Percentiles rank a stretch among this genome's conserved stretches.
phyloP scores from a whole-genome alignment of 1,140 invertebrate species.

The Capitella teleta region DNA sequence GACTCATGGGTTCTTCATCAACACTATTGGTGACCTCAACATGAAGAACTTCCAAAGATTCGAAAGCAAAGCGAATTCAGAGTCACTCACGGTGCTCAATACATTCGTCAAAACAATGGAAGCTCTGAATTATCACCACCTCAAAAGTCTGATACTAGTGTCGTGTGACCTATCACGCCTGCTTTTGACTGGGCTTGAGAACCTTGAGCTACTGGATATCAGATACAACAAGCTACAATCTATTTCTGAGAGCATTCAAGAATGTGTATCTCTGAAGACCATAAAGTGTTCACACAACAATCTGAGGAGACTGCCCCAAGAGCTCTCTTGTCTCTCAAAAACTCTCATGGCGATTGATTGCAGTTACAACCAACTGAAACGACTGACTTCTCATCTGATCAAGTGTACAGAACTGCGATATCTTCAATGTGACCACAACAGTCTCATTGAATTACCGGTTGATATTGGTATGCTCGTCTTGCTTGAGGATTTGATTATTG shows the following conservation, averaged over 20 bases:
- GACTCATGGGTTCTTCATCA: slow-evolving; percentile 1
- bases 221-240: slow-evolving; percentile 5
- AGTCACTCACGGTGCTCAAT: slow-evolving; percentile 4
- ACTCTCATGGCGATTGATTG: slow-evolving; percentile 1
- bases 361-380: slow-evolving; percentile 5
- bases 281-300: slow-evolving; percentile 6
- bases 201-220: slow-evolving; percentile 7
- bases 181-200: background rate
- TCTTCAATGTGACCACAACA: slow-evolving; percentile 3
- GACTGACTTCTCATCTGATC: slow-evolving; percentile 1
- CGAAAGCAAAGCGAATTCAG: background rate
- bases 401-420: slow-evolving; percentile 1
- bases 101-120: slow-evolving; percentile 2
- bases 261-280: slow-evolving; percentile 5
- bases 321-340: background rate
- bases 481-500: slow-evolving; percentile 4
- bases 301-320: slow-evolving; percentile 7
- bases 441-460: slow-evolving; percentile 3
- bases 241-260: background rate
- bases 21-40: slow-evolving; percentile 3
- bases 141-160: slow-evolving; percentile 4
- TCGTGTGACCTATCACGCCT: slow-evolving; percentile 5
- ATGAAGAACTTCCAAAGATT: slow-evolving; percentile 11
- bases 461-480: slow-evolving; percentile 7
- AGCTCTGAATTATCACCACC: background rate